A percentile compares a stretch with the other conserved stretches of the same genome.
phyloP scores from a whole-genome alignment of 2,888 invertebrate genomes.

The Phortica okadai region DNA sequence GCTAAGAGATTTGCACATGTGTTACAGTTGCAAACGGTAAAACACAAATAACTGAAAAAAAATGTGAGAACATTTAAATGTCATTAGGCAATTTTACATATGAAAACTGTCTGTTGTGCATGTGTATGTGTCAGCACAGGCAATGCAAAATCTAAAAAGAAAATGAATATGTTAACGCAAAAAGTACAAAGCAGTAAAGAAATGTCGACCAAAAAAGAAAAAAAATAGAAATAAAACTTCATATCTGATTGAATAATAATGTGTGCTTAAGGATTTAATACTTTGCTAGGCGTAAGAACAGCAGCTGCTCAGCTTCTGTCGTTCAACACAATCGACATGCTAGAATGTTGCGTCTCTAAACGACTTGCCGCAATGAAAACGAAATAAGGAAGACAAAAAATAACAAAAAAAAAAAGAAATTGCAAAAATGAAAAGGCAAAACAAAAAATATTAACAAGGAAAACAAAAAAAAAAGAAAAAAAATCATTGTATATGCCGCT shows the following conservation, averaged over 20 bases:
- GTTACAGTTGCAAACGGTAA: too few relatives aligned
- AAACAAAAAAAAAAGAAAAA: slow-evolving; percentile 41
- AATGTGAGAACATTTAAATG: too few relatives aligned
- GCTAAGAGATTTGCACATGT: too few relatives aligned
- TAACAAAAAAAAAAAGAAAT: slow-evolving; percentile 45
- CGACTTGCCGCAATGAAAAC: slow-evolving; percentile 42
- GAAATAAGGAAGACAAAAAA: slow-evolving; percentile 13
- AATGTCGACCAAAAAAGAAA: slow-evolving; percentile 22
- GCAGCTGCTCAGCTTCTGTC: slow-evolving; percentile 29
- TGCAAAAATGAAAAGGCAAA: slow-evolving; percentile 52
- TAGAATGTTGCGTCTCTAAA: neutral
- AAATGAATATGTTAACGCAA: neutral
- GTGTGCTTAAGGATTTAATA: slow-evolving; percentile 69
- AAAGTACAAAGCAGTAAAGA: neutral
- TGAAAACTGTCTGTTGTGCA: too few relatives aligned
- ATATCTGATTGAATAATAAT: slow-evolving; percentile 73
- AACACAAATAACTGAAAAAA: too few relatives aligned
- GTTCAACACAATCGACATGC: neutral
- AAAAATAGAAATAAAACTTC: slow-evolving; percentile 56
- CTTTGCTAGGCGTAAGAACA: slow-evolving; percentile 35
- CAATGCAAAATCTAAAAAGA: slow-evolving; percentile 8
- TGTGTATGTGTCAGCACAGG: slow-evolving; percentile 42
- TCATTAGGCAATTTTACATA: too few relatives aligned
- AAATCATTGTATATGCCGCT: slow-evolving; percentile 10
- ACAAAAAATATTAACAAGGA: slow-evolving; percentile 30